Evolutionary conservation across 1,140 invertebrate species (phyloP), one percentile per base, ranked within the genome.

Genomic region (Acyrthosiphon pisum): DNA sequence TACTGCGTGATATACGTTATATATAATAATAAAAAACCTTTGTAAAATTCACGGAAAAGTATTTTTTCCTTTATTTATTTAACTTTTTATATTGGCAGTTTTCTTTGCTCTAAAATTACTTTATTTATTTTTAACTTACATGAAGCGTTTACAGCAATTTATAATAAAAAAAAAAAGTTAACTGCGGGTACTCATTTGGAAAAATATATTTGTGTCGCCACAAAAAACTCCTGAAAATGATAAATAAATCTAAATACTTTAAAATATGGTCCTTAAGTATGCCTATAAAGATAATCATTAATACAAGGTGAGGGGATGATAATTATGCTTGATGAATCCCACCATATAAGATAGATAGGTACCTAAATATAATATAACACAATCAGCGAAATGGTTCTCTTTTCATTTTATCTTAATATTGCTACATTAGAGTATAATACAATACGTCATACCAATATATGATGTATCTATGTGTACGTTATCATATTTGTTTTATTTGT

Each of bases 21-120:
- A 50, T n/a, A 76, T 76, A n/a, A 76, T 76, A 76, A 76, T n/a
- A 76, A n/a, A 76, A 76, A 68, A 35, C 30, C 60, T 76, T 76
- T 76, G n/a, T n/a, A 76, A 76, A 76, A 76, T 76, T n/a, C 14
- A 76, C 14, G 60, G 11, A 20, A 76, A 76, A 76, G 60, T 35
- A 35, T 76, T n/a, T 76, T 76, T 76, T 76, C n/a, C 11, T 76
- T 76, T 35, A n/a, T 68, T 68, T n/a, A 18, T 76, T 76, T 60
- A 30, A 30, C 30, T 68, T 68, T 76, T 76, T 76, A 76, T 76
- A 76, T 76, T 76, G n/a, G n/a, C 60, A 76, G 60, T 76, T 76
- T 76, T 76, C 26, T 76, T 76, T n/a, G n/a, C 60, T 76, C n/a
- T 20, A n/a, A 76, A 76, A 35, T 76, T 14, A 76, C 6, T 76